phyloP scores from a whole-genome alignment of 2,113 vertebrate genomes.

The Elephas maximus region DNA sequence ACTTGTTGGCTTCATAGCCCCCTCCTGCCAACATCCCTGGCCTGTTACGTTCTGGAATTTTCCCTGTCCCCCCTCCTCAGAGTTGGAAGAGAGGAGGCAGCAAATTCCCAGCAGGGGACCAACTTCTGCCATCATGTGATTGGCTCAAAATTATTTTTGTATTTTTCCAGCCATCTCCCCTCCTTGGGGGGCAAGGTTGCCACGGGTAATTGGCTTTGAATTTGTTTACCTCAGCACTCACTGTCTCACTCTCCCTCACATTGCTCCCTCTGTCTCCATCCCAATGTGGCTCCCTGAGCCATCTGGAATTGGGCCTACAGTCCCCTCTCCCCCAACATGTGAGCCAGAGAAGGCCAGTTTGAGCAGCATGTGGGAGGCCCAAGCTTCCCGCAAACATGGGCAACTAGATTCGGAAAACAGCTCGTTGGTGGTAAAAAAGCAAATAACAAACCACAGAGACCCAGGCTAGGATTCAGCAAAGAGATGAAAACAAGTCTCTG shows the following conservation, averaged over 20 bases:
- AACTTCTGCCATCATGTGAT: background rate
- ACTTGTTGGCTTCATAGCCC: background rate
- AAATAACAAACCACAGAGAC: constrained; percentile 47
- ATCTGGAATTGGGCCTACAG: constrained; percentile 60
- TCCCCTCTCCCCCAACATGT: background rate
- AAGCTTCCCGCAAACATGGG: constrained; percentile 34
- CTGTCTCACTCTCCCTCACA: fast-evolving
- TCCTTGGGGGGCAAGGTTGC: constrained; percentile 60
- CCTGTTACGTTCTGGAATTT: background rate
- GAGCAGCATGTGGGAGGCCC: constrained; percentile 65
- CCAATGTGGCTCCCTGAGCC: constrained; percentile 29
- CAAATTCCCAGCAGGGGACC: constrained; percentile 40
- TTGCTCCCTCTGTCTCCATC: background rate
- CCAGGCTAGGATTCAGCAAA: constrained; percentile 37
- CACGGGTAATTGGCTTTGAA: constrained; percentile 71
- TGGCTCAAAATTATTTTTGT: constrained; percentile 57
- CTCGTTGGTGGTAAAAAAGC: background rate
- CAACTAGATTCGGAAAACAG: constrained; percentile 57
- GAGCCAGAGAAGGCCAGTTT: constrained; percentile 57
- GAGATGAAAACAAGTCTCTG: constrained; percentile 48
- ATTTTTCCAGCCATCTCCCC: constrained; percentile 49
- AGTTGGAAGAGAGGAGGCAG: background rate
- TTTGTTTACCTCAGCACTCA: constrained; percentile 73
- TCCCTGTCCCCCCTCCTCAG: background rate
- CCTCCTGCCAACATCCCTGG: background rate